phyloP scores from a whole-genome alignment of 2,797 vertebrate species.

The Danio tinwini region DNA sequence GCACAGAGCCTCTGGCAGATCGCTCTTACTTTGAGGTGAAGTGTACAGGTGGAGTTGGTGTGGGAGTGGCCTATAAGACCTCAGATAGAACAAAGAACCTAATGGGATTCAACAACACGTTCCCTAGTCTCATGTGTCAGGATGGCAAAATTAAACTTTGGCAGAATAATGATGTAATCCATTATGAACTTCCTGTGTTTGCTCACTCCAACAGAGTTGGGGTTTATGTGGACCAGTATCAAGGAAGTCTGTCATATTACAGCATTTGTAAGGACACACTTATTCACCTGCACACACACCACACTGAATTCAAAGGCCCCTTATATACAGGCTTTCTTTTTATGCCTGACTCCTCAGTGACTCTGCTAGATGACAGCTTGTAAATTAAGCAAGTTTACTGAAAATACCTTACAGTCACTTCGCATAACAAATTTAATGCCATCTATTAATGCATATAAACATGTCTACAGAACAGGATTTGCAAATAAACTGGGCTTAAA shows the following conservation, averaged over 20 bases:
- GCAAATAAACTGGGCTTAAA: too few relatives aligned
- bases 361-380: too few relatives aligned
- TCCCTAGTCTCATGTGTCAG: neutral
- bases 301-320: neutral
- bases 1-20: neutral
- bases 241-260: constrained; percentile 35
- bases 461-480: too few relatives aligned
- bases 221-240: neutral
- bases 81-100: neutral
- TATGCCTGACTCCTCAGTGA: neutral
- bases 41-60: neutral
- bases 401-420: too few relatives aligned
- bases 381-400: too few relatives aligned
- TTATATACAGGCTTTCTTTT: neutral
- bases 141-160: neutral
- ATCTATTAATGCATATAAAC: too few relatives aligned
- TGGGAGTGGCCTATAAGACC: constrained; percentile 5
- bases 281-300: neutral
- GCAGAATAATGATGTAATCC: too few relatives aligned
- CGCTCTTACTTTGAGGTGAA: constrained; percentile 28
- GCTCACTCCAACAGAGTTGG: neutral
- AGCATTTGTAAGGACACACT: neutral
- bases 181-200: too few relatives aligned
- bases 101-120: constrained; percentile 8
- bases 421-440: too few relatives aligned